Evolutionary conservation across 2,113 vertebrate species (phyloP), one percentile per base, ranked within the genome.

Genomic region (Rhea americana): DNA sequence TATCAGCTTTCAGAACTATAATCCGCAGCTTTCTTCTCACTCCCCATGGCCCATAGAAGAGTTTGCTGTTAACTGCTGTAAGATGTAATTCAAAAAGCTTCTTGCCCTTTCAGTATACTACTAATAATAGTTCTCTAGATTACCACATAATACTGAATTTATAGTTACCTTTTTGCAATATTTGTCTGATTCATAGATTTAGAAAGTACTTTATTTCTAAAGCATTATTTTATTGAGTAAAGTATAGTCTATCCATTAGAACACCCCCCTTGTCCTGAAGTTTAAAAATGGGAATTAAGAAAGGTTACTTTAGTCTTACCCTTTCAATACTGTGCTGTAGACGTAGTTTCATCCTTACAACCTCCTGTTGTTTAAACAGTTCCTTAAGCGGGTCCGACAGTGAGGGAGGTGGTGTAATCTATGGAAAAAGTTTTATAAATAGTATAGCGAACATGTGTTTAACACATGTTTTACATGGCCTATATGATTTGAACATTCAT

Each of bases 321-420:
- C 99, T 98, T 97, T 99, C 99, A 70, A 99, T 99, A 97, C 99
- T 99, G 98, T 99, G 99, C 65, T 99, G 99, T 45, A 99, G 98
- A 71, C 99, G 98, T 2, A 99, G 97, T 71, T 99, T 99, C 99
- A 99, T 99, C n/a, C 99, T 98, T 59, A 99, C 97, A 63, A 99
- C 98, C 97, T 99, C 99, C 71, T 99, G 99, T 61, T 99, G 99
- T 95, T 99, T 99, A 97, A 99, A 99, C 70, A 99, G 98, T 89
- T 99, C 99, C 92, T 99, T 99, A 93, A 99, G 98, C 43, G 98
- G 99, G 94, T 99, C 99, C 0, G 98, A 99, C 90, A 99, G 96
- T 7, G 99, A 99, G 4, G 99, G 99, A 82, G 99, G 99, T 25
- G 99, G 99, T 82, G 99, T 99, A 94, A 99, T 99, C 99, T 99